phyloP scores from a whole-genome alignment of 2,797 vertebrate genomes.

The Semotilus atromaculatus region DNA sequence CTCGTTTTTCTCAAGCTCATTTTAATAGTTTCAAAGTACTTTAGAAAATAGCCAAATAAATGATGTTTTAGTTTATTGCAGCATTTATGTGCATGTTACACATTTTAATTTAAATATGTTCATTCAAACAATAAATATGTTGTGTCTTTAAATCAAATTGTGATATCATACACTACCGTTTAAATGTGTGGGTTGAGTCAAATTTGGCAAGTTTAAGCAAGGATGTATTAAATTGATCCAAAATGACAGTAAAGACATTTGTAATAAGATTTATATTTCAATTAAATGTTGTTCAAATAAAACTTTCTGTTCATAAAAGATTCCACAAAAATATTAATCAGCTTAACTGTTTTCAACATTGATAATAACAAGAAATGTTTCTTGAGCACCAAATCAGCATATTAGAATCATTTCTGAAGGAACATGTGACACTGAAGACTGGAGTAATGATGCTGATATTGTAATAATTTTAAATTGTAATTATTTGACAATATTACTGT shows the following conservation, averaged over 20 bases:
- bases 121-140: background rate
- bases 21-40: background rate
- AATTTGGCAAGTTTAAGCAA: background rate
- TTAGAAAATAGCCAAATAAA: background rate
- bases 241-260: background rate
- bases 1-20: background rate
- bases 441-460: background rate
- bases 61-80: background rate
- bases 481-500: background rate
- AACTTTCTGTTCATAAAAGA: background rate
- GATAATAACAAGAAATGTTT: background rate
- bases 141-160: background rate
- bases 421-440: background rate
- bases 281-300: background rate
- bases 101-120: background rate
- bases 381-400: background rate
- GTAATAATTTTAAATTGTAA: background rate
- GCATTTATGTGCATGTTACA: background rate
- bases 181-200: background rate
- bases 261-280: background rate
- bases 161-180: background rate
- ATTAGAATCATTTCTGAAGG: background rate
- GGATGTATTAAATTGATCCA: background rate
- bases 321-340: background rate
- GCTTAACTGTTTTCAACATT: background rate